A percentile compares a stretch with the other conserved stretches of the same genome.
These are phyloP conservation scores for Tetranychus piercei DNA, from an alignment of 2,888 invertebrate species.

Conservation along the genomic window DNA sequence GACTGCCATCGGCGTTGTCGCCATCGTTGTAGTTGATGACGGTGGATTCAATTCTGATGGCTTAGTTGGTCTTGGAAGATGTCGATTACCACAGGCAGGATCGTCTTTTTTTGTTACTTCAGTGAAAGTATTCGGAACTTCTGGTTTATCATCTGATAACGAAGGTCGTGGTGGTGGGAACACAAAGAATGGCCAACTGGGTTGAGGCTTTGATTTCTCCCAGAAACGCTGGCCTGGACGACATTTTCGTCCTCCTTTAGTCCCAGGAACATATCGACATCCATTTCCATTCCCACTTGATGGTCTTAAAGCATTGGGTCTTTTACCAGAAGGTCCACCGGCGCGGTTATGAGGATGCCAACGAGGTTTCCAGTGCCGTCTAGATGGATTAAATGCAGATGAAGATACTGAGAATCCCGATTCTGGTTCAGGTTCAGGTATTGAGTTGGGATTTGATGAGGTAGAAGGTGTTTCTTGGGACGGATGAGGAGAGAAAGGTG, in stretches of 20 bases:
- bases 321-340: background rate
- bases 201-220: background rate
- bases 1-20: background rate
- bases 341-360: background rate
- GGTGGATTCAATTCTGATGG: background rate
- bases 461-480: background rate
- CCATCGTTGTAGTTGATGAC: background rate
- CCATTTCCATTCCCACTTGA: background rate
- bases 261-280: background rate
- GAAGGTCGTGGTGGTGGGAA: background rate
- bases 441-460: background rate
- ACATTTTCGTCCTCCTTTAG: constrained; percentile 9
- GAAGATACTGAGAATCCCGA: background rate
- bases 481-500: background rate
- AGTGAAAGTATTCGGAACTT: background rate
- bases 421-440: background rate
- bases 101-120: background rate
- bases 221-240: constrained; percentile 5
- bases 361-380: background rate
- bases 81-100: background rate
- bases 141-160: background rate
- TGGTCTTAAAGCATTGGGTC: background rate
- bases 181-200: background rate
- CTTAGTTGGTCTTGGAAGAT: background rate
- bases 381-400: background rate